Conservation (phyloP, 2,113 vertebrate species). For the Bettongia penicillata region DNA sequence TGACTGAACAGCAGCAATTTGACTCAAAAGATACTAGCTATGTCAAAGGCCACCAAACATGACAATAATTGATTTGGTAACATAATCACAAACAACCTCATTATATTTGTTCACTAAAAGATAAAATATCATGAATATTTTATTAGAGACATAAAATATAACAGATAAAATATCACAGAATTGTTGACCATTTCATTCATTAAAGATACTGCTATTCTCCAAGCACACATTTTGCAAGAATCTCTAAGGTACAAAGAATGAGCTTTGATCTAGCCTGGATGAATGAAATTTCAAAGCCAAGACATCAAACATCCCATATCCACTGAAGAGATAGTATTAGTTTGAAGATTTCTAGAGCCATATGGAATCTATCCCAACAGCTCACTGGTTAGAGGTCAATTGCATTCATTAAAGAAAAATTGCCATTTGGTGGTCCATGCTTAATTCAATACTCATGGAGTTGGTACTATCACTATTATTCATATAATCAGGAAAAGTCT, state of each 20-base stretch:
- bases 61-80: slow-evolving; percentile 48
- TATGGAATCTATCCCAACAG: slow-evolving; percentile 42
- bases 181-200: not conserved
- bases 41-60: not conserved
- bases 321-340: slow-evolving; percentile 21
- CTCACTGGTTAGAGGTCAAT: slow-evolving; percentile 47
- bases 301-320: slow-evolving; percentile 45
- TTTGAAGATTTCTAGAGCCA: slow-evolving; percentile 24
- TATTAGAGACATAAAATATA: too few relatives aligned
- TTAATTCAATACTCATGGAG: slow-evolving; percentile 46
- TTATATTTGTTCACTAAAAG: slow-evolving; percentile 9
- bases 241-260: not conserved
- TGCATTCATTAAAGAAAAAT: slow-evolving; percentile 63
- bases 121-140: not conserved
- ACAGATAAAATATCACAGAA: not conserved
- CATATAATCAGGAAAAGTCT: not conserved
- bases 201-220: slow-evolving; percentile 1
- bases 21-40: slow-evolving; percentile 7
- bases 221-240: slow-evolving; percentile 36
- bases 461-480: slow-evolving; percentile 35
- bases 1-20: not conserved
- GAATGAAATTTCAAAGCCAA: slow-evolving; percentile 47
- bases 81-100: slow-evolving; percentile 53
- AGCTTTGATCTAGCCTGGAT: slow-evolving; percentile 20
- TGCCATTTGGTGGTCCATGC: slow-evolving; percentile 16